Conservation (phyloP, 2,113 vertebrate genomes). For the Seriola quinqueradiata region DNA sequence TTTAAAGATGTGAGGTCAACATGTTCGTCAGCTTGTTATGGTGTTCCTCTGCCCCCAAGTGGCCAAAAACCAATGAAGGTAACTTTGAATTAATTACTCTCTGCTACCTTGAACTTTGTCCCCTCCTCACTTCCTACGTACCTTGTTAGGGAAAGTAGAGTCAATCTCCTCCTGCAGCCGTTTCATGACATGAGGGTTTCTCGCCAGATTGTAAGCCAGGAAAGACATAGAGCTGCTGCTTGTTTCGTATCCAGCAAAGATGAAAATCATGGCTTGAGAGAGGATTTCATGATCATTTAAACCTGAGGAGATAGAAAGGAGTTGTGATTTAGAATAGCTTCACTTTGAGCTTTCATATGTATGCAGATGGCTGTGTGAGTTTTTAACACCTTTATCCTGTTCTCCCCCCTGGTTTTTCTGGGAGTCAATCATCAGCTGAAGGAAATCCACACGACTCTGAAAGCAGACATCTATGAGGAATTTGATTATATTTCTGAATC, state of each 20-base stretch:
- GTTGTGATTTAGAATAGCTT: background rate
- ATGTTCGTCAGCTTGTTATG: no score
- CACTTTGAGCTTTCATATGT: background rate
- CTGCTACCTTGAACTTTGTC: background rate
- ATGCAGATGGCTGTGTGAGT: background rate
- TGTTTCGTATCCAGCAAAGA: conserved; percentile 89
- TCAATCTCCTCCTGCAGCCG: conserved; percentile 86
- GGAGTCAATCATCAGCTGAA: conserved; percentile 88
- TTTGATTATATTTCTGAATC: background rate
- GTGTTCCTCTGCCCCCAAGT: no score
- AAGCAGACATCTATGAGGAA: conserved; percentile 12
- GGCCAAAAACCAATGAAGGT: background rate
- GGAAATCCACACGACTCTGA: conserved; percentile 86
- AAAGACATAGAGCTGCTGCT: conserved; percentile 84
- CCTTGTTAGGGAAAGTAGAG: conserved; percentile 84
- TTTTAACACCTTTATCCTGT: conserved; percentile 70
- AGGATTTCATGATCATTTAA: conserved; percentile 88
- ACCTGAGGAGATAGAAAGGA: conserved; percentile 70
- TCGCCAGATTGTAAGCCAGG: conserved; percentile 85
- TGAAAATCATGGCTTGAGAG: conserved; percentile 86
- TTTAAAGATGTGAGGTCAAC: no score
- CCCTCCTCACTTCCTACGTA: conserved; percentile 41
- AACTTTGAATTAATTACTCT: background rate
- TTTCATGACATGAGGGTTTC: conserved; percentile 83
- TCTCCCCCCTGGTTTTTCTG: conserved; percentile 65